Conservation (phyloP, 2,797 vertebrate species). For the Helostoma temminkii region DNA sequence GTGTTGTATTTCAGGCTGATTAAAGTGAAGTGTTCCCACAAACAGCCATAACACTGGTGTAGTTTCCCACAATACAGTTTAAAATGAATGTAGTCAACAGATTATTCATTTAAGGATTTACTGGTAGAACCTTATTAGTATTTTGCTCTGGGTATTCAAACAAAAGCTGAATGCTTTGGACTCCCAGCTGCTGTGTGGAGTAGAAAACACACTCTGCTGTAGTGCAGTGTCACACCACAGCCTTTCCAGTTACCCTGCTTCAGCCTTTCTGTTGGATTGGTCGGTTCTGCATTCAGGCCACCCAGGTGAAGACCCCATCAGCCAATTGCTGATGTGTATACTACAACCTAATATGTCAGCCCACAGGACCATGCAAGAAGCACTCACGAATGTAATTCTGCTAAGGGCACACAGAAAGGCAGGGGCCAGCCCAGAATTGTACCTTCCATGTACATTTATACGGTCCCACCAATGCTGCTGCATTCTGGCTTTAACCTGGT, state of each 20-base stretch:
- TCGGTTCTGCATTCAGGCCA: constrained; percentile 5
- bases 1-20: too few relatives aligned
- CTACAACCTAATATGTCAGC: constrained; percentile 17
- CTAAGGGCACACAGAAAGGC: not conserved
- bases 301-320: constrained; percentile 20
- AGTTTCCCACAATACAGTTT: too few relatives aligned
- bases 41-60: too few relatives aligned
- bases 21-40: too few relatives aligned
- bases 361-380: constrained; percentile 32
- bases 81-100: too few relatives aligned
- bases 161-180: constrained; percentile 60
- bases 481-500: too few relatives aligned
- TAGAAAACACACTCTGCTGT: constrained; percentile 7
- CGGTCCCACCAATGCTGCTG: not conserved
- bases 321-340: constrained; percentile 43
- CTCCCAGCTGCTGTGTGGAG: constrained; percentile 8
- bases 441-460: too few relatives aligned
- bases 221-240: constrained; percentile 45
- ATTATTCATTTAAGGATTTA: not conserved
- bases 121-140: not conserved
- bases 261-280: constrained; percentile 46
- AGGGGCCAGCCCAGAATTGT: not conserved
- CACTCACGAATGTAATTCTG: not conserved
- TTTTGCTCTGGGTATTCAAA: constrained; percentile 39
- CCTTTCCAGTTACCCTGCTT: not conserved